Percentiles rank a stretch among this genome's conserved stretches.
phyloP scores from a whole-genome alignment of 2,888 invertebrate species.

The Octodonta nipae region DNA sequence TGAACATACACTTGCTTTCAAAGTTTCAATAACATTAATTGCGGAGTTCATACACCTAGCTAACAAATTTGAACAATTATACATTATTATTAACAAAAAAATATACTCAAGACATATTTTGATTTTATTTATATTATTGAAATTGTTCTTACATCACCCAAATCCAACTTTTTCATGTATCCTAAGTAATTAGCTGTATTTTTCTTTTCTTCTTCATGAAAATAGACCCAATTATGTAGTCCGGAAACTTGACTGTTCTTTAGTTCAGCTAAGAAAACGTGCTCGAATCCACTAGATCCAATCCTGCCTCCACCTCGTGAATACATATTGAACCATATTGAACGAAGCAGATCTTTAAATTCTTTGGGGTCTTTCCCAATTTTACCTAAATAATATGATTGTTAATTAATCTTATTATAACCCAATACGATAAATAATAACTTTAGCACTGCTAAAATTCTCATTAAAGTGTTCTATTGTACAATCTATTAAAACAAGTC shows the following conservation, averaged over 20 bases:
- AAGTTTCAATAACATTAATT: no score
- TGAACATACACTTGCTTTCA: no score
- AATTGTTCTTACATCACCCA: slow-evolving; percentile 51
- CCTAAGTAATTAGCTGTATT: slow-evolving; percentile 66
- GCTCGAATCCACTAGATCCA: slow-evolving; percentile 86
- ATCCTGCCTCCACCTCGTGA: slow-evolving; percentile 64
- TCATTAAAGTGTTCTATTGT: no score
- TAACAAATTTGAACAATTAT: no score
- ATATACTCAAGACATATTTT: neutral
- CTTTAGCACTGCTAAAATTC: no score
- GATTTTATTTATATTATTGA: neutral
- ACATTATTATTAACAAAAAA: no score
- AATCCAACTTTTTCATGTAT: slow-evolving; percentile 55
- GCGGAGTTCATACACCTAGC: no score
- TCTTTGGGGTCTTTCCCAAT: slow-evolving; percentile 52
- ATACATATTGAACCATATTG: slow-evolving; percentile 71
- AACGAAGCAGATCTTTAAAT: slow-evolving; percentile 58
- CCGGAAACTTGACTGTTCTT: slow-evolving; percentile 68
- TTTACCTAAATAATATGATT: no score
- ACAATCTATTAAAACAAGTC: no score
- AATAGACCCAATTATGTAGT: slow-evolving; percentile 85
- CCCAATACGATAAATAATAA: no score
- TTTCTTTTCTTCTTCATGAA: slow-evolving; percentile 59
- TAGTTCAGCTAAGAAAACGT: slow-evolving; percentile 78
- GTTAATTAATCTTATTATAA: no score